phyloP scores from a whole-genome alignment of 2,113 vertebrate species.

The Macroglossus sobrinus region DNA sequence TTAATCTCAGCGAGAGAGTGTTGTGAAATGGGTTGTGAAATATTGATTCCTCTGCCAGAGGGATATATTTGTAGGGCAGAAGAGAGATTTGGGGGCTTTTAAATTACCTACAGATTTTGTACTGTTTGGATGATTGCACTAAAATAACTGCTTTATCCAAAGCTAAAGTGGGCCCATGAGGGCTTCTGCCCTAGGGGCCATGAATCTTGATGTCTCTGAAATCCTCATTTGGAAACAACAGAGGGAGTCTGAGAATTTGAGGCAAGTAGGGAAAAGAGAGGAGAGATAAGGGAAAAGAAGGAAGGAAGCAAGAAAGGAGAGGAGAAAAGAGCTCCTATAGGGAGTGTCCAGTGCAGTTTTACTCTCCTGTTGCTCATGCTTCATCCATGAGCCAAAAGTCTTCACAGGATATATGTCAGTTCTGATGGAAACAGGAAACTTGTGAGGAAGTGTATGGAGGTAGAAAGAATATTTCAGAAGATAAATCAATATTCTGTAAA shows the following conservation, averaged over 20 bases:
- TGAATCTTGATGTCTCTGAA: not conserved
- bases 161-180: not conserved
- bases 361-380: fast-evolving
- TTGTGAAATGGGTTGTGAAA: not conserved
- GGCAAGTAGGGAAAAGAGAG: not conserved
- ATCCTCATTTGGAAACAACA: not conserved
- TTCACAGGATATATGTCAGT: not conserved
- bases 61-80: not conserved
- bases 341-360: fast-evolving
- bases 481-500: conserved; percentile 37
- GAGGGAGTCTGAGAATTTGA: conserved; percentile 9
- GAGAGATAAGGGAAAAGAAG: conserved; percentile 26
- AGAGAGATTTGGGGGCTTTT: not conserved
- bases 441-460: not conserved
- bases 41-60: not conserved
- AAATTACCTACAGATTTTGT: not conserved
- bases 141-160: not conserved
- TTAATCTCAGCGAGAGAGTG: not conserved
- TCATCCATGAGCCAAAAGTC: not conserved
- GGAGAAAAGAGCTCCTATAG: not conserved
- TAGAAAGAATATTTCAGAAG: conserved; percentile 45
- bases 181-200: not conserved
- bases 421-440: conserved; percentile 54
- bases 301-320: conserved; percentile 14
- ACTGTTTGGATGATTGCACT: not conserved